phyloP scores from a whole-genome alignment of 2,113 vertebrate species.

The Vidua macroura region DNA sequence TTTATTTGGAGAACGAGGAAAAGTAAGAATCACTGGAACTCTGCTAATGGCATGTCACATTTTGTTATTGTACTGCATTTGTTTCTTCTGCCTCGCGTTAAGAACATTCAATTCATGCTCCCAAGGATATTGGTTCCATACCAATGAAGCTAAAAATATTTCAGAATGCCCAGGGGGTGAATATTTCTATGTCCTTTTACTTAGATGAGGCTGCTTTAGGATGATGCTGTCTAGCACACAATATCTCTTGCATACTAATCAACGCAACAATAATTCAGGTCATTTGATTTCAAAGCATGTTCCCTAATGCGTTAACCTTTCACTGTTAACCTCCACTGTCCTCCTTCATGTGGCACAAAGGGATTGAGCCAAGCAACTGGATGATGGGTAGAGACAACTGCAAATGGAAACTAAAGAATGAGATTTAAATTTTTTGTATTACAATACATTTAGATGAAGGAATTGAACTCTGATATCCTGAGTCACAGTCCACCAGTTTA shows the following conservation, averaged over 20 bases:
- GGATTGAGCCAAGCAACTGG: background rate
- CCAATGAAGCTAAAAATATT: slow-evolving; percentile 63
- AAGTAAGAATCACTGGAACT: background rate
- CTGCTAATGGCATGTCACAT: slow-evolving; percentile 33
- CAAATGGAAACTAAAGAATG: background rate
- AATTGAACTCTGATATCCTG: background rate
- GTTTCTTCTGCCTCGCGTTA: background rate
- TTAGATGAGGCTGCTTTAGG: slow-evolving; percentile 28
- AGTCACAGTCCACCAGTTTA: slow-evolving; percentile 36
- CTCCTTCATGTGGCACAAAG: background rate
- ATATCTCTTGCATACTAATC: slow-evolving; percentile 57
- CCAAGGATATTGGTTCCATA: slow-evolving; percentile 55
- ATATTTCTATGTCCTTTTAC: slow-evolving; percentile 58
- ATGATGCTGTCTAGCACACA: slow-evolving; percentile 44
- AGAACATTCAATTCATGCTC: slow-evolving; percentile 44
- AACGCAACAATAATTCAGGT: slow-evolving; percentile 16
- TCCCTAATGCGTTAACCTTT: slow-evolving; percentile 33
- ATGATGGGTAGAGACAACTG: background rate
- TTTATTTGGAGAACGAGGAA: background rate
- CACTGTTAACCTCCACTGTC: slow-evolving; percentile 29
- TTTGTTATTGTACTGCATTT: slow-evolving; percentile 32
- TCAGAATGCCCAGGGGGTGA: slow-evolving; percentile 45
- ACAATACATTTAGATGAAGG: background rate
- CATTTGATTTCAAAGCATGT: slow-evolving; percentile 53
- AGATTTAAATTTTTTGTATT: slow-evolving; percentile 5